Percentiles rank a stretch among this genome's conserved stretches.
phyloP scores from a whole-genome alignment of 92 coral and sea anemone genomes.

The Paramuricea clavata region DNA sequence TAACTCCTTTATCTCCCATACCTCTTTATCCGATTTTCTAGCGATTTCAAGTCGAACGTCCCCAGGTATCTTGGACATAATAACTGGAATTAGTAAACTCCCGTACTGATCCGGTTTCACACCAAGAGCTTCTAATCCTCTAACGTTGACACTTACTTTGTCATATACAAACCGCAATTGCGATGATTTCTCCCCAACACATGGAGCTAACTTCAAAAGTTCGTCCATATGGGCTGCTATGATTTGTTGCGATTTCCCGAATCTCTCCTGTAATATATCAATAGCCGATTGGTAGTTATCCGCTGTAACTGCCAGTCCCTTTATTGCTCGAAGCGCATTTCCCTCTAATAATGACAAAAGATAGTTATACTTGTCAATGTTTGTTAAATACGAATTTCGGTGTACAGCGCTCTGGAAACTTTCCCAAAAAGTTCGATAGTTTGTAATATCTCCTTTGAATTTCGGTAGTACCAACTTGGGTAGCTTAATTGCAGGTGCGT shows the following conservation, averaged over 20 bases:
- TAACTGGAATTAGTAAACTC: constrained; percentile 12
- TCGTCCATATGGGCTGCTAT: constrained; percentile 39
- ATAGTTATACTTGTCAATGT: constrained; percentile 55
- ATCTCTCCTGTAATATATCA: constrained; percentile 2
- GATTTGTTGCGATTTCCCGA: constrained; percentile 24
- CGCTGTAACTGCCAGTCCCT: constrained; percentile 8
- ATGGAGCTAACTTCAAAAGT: neutral
- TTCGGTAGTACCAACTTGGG: constrained; percentile 35
- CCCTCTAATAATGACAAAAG: constrained; percentile 11
- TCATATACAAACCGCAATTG: constrained; percentile 12
- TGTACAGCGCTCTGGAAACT: constrained; percentile 26
- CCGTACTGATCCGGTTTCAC: neutral
- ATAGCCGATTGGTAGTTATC: constrained; percentile 24
- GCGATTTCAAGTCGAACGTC: constrained; percentile 12
- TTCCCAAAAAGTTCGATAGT: constrained; percentile 21
- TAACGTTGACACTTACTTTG: constrained; percentile 10
- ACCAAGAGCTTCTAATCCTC: neutral
- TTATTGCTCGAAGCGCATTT: neutral
- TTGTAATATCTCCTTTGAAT: constrained; percentile 23
- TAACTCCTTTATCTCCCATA: constrained; percentile 17
- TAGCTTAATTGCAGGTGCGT: too few relatives aligned
- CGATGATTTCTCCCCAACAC: neutral
- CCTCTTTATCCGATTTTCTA: neutral
- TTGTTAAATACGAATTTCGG: constrained; percentile 6
- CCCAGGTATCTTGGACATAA: constrained; percentile 21